phyloP scores from a whole-genome alignment of 2,797 vertebrate species.

The Streptopelia turtur region DNA sequence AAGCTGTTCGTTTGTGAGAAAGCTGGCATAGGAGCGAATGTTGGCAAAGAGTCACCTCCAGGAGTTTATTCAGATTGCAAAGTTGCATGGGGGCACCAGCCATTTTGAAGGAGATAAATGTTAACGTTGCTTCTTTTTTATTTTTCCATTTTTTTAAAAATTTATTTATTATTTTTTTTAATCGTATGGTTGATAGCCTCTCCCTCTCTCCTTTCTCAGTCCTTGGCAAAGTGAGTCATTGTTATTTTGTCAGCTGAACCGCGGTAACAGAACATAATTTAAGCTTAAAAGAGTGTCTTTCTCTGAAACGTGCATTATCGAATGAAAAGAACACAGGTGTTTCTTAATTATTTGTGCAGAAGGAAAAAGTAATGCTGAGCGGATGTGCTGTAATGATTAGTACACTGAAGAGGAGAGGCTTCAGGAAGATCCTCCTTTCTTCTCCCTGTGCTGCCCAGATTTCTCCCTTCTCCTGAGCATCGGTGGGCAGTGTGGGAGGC shows the following conservation, averaged over 20 bases:
- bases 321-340: constrained; percentile 74
- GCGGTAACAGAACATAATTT: constrained; percentile 33
- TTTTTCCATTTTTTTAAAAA: not conserved
- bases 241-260: not conserved
- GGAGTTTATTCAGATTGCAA: constrained; percentile 74
- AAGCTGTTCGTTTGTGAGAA: constrained; percentile 86
- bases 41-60: constrained; percentile 77
- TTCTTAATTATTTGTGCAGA: constrained; percentile 77
- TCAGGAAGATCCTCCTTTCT: not conserved
- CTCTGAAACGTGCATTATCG: not conserved
- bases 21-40: constrained; percentile 77
- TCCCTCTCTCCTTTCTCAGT: not conserved
- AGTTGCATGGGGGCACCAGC: constrained; percentile 73
- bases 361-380: constrained; percentile 57
- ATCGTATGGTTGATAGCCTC: accelerated
- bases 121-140: not conserved
- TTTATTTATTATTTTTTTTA: not conserved
- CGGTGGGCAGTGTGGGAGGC: accelerated
- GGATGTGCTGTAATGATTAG: constrained; percentile 55
- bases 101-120: constrained; percentile 61
- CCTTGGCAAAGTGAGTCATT: not conserved
- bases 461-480: not conserved
- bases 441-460: not conserved
- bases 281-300: not conserved
- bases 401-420: constrained; percentile 5